A percentile compares a stretch with the other conserved stretches of the same genome.
These are phyloP conservation scores for Brachynemurus nebulosus DNA, from an alignment of 2,888 invertebrate genomes.

Conservation along the genomic window DNA sequence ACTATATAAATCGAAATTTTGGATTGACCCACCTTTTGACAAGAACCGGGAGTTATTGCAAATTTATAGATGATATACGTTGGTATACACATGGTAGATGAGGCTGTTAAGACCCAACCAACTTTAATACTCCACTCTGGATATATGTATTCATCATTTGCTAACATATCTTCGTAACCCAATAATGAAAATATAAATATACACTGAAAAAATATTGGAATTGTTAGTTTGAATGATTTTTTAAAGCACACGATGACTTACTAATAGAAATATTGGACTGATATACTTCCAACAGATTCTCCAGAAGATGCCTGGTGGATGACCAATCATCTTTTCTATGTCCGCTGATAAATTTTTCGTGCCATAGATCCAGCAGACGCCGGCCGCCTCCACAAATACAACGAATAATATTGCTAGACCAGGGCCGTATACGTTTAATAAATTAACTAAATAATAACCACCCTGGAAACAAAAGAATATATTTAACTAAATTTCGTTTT, in stretches of 20 bases:
- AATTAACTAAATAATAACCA: slow-evolving; percentile 73
- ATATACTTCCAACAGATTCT: slow-evolving; percentile 75
- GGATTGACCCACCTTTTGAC: slow-evolving; percentile 30
- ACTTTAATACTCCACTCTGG: slow-evolving; percentile 69
- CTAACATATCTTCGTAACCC: slow-evolving; percentile 67
- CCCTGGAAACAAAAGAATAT: slow-evolving; percentile 43
- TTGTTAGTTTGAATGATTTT: no score
- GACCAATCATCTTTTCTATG: slow-evolving; percentile 71
- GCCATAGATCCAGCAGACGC: slow-evolving; percentile 83
- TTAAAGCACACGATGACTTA: no score
- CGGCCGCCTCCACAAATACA: slow-evolving; percentile 81
- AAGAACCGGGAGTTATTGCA: slow-evolving; percentile 49
- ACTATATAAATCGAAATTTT: no score
- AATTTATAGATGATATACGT: slow-evolving; percentile 69
- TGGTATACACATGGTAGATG: slow-evolving; percentile 77
- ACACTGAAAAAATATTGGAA: slow-evolving; percentile 33
- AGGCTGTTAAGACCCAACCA: slow-evolving; percentile 71
- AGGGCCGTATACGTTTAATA: slow-evolving; percentile 78
- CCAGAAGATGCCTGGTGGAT: slow-evolving; percentile 66
- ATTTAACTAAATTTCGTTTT: not conserved
- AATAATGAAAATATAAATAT: slow-evolving; percentile 74
- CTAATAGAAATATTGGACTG: slow-evolving; percentile 72
- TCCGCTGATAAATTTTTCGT: slow-evolving; percentile 68
- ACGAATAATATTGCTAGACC: slow-evolving; percentile 78
- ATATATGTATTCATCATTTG: slow-evolving; percentile 55